A percentile compares a stretch with the other conserved stretches of the same genome.
Evolutionary conservation across 2,113 vertebrate species (phyloP).

Genomic region (Tricholaema leucomelas): DNA sequence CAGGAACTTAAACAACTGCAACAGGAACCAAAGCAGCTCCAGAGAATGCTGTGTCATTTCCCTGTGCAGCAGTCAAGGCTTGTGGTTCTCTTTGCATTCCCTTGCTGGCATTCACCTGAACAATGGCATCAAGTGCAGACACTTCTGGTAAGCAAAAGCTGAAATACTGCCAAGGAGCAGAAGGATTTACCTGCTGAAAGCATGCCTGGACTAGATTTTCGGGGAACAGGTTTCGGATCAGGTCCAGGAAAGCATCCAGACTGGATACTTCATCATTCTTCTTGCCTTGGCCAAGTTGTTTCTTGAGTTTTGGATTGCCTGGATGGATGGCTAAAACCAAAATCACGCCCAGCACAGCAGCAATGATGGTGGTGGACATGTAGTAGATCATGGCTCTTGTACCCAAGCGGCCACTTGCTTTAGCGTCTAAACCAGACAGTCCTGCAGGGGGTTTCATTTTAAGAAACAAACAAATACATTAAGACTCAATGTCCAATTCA

Average conservation of each 20-base stretch:
- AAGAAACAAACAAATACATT: constrained; percentile 36
- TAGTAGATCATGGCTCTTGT: constrained; percentile 98
- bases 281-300: constrained; percentile 90
- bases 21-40: not conserved
- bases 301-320: constrained; percentile 94
- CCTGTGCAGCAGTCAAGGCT: not conserved
- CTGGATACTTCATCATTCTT: constrained; percentile 97
- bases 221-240: constrained; percentile 96
- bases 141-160: not conserved
- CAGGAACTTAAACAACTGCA: not conserved
- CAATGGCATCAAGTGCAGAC: not conserved
- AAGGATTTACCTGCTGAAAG: constrained; percentile 91
- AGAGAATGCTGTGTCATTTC: not conserved
- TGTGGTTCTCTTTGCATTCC: not conserved
- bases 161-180: not conserved
- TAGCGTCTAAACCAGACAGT: constrained; percentile 94
- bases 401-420: constrained; percentile 94
- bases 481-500: not conserved
- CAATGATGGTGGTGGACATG: constrained; percentile 96
- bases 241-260: constrained; percentile 95
- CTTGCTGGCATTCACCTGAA: not conserved
- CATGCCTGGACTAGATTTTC: constrained; percentile 98
- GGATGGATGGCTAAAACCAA: constrained; percentile 96
- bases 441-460: constrained; percentile 73
- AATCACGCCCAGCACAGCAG: constrained; percentile 94